Evolutionary conservation across 2,888 invertebrate genomes (phyloP).

Genomic region (Cheilosia scutellata): DNA sequence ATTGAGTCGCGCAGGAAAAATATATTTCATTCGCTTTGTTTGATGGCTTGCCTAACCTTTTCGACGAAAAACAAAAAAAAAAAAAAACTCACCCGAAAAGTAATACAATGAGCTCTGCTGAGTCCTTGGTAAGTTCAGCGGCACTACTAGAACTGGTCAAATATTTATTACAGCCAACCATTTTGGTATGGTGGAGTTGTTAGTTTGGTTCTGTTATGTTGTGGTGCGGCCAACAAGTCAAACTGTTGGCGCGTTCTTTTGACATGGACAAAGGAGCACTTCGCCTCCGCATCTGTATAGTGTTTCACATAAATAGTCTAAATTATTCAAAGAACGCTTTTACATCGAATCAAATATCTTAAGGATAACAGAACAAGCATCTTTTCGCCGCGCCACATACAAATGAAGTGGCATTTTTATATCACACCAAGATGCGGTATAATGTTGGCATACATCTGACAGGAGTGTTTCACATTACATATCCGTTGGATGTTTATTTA

Average conservation of each 20-base stretch:
- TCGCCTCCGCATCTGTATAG: not conserved
- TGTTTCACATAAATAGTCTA: conserved; percentile 54
- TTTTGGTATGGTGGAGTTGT: conserved; percentile 35
- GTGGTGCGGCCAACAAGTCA: conserved; percentile 68
- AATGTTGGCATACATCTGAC: conserved; percentile 9
- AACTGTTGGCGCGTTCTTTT: conserved; percentile 63
- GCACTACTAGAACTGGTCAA: conserved; percentile 59
- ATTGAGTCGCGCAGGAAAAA: conserved; percentile 72
- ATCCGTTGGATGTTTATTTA: conserved; percentile 69
- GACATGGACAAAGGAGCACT: conserved; percentile 61
- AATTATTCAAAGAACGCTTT: conserved; percentile 70
- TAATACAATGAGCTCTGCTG: conserved; percentile 42
- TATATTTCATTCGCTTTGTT: conserved; percentile 73
- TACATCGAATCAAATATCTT: conserved; percentile 58
- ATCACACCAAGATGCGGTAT: conserved; percentile 63
- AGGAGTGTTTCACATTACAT: conserved; percentile 45
- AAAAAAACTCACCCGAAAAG: conserved; percentile 10
- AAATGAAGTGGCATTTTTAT: conserved; percentile 74
- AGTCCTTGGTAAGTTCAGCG: conserved; percentile 59
- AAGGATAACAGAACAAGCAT: conserved; percentile 51
- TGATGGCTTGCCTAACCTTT: conserved; percentile 40
- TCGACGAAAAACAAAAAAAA: not conserved
- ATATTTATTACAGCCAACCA: conserved; percentile 64
- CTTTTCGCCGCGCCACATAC: conserved; percentile 23
- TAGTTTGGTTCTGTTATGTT: conserved; percentile 27